A percentile compares a stretch with the other conserved stretches of the same genome.
These are phyloP conservation scores for Illadopsis cleaveri DNA, from an alignment of 2,113 vertebrate genomes.

Conservation along the genomic window DNA sequence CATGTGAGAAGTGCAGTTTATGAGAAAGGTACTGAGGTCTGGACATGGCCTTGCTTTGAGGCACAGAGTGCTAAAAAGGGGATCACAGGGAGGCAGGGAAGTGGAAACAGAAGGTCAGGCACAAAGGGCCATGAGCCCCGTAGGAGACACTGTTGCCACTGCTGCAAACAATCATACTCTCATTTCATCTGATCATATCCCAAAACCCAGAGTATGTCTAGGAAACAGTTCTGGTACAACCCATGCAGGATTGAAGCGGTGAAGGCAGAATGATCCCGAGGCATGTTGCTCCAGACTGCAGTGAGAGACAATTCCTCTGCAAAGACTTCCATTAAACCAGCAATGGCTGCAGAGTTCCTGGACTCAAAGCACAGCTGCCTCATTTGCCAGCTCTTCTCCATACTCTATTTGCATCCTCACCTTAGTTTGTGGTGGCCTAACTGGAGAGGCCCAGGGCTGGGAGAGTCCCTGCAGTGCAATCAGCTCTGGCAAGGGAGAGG, in stretches of 20 bases:
- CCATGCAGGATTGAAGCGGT: accelerated
- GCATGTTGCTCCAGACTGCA: accelerated
- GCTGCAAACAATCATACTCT: too few species aligned
- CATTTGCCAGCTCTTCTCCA: not conserved
- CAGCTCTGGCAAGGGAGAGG: not conserved
- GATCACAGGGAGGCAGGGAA: accelerated
- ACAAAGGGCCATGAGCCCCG: accelerated
- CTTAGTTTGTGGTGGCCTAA: not conserved
- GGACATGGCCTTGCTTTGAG: accelerated
- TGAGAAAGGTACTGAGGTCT: not conserved
- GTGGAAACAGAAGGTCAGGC: accelerated
- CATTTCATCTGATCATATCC: too few species aligned
- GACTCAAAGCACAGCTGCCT: too few species aligned
- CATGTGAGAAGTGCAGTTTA: accelerated
- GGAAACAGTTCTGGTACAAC: accelerated
- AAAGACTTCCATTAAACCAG: not conserved
- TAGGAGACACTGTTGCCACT: accelerated
- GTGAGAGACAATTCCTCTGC: accelerated
- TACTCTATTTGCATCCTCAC: not conserved
- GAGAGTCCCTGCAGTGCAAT: too few species aligned
- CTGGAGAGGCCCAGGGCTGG: not conserved
- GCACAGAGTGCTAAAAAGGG: accelerated
- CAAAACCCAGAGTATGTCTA: accelerated
- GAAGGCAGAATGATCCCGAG: accelerated
- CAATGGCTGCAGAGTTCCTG: not conserved